Evolutionary conservation across 2,113 vertebrate species (phyloP), one percentile per base, ranked within the genome.

Genomic region (Echinops telfairi): DNA sequence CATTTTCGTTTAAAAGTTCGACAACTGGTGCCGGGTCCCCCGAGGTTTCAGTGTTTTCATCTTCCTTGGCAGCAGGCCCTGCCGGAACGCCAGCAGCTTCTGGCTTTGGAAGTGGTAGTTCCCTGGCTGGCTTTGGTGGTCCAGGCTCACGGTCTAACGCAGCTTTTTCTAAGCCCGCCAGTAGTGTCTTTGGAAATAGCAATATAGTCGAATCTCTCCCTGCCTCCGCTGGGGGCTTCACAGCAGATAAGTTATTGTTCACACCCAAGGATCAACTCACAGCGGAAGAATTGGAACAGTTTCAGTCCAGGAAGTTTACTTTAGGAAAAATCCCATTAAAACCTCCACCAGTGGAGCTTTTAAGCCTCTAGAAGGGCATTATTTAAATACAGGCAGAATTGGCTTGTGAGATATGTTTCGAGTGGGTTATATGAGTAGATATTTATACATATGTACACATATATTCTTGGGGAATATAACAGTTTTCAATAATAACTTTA

Each of bases 241-340:
- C 91, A 0, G 88, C 93, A 3, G 98, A 98, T 79, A 90, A 88
- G 76, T 88, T 91, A 22, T 82, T 99, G 71, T 99, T 99, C 96
- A 99, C 99, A 47, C 96, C 98, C 29, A 98, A 97, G 94, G 96
- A 96, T 2, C 98, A 98, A 7, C 97, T 99, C 40, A 98, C 98
- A 9, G 82, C 96, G 12, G 99, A 99, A 73, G 99, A 99, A 93
- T 92, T 99, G 58, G 97, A 97, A 58, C 98, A 99, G 82, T 99
- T 99, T 93, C 97, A 97, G 71, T 98, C 97, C 12, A 98, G 98
- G 83, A 98, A 95, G 82, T 99, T 99, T 97, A 98, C 97, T 0
- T 79, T 99, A 16, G 99, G 98, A 40, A 99, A 98, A 97, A 98
- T 99, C 95, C 98, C 98, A 71, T 93, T 99, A 66, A 98, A 97